A percentile compares a stretch with the other conserved stretches of the same genome.
phyloP scores from a whole-genome alignment of 2,113 vertebrate genomes.

The Scopus umbretta region DNA sequence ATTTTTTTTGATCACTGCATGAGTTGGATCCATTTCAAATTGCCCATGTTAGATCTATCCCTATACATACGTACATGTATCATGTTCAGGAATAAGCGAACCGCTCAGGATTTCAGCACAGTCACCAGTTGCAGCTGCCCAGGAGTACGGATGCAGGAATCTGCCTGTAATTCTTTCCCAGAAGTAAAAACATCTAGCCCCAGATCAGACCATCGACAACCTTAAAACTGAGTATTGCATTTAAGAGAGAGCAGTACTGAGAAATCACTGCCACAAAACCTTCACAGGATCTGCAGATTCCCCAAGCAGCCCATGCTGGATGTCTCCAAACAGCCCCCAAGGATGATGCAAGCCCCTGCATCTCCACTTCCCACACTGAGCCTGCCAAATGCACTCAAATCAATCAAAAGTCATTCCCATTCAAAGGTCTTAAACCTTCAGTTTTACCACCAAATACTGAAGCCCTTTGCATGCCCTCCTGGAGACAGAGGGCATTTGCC shows the following conservation, averaged over 20 bases:
- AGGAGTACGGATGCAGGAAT: background rate
- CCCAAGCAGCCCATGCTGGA: background rate
- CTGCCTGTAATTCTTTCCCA: background rate
- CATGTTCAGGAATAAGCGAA: background rate
- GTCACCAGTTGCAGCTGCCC: background rate
- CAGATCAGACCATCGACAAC: background rate
- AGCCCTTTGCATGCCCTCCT: background rate
- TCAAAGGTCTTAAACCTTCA: background rate
- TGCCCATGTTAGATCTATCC: background rate
- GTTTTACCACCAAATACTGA: background rate
- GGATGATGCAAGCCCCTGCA: background rate
- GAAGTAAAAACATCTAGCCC: background rate
- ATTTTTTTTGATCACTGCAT: background rate
- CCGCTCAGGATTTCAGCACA: background rate
- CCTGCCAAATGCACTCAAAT: background rate
- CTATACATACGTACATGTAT: no score
- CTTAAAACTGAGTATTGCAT: fast-evolving
- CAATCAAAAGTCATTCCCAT: background rate
- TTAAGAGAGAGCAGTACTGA: background rate
- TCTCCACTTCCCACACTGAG: background rate
- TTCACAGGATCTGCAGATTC: background rate
- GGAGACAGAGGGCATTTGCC: background rate
- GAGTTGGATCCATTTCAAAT: background rate
- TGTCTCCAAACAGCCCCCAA: background rate
- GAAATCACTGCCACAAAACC: background rate